Evolutionary conservation across 1,140 invertebrate genomes (phyloP), one percentile per base, ranked within the genome.

Genomic region (Pantala flavescens): DNA sequence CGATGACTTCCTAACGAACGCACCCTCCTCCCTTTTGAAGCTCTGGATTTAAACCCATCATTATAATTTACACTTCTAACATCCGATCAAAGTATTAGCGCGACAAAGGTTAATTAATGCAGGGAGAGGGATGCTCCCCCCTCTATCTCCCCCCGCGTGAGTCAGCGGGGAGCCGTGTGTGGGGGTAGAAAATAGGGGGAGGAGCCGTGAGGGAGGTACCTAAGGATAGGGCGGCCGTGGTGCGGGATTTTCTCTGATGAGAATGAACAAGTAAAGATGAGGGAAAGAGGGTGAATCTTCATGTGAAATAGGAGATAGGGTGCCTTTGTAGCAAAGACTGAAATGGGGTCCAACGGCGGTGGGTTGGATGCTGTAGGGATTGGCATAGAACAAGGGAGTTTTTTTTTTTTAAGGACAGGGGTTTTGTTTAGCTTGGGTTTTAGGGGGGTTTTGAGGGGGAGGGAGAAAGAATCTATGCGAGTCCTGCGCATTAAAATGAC

Each of bases 101-200:
- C 49, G 49, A 63, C 49, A 63, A 63, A 63, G 49, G 49, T 63
- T 63, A 63, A 63, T 63, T 63, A 63, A 63, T 63, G 49, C 49
- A 63, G 49, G 16, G n/a, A 12, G 49, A 21, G 49, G 14, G 49
- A 21, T 16, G 49, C 14, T 63, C 49, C 49, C 49, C n/a, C 12
- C 3, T 63, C 49, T 14, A 7, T 3, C n/a, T 14, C 49, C 49
- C n/a, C n/a, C 16, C 12, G 49, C 16, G 49, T 63, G 49, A 63
- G 49, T 63, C 49, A 63, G 16, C 49, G n/a, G 49, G n/a, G n/a
- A 21, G 49, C n/a, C 14, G 49, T 63, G 49, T 1, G 2, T 19
- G 49, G n/a, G 49, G 12, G 49, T n/a, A 63, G 49, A 12, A 19
- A 63, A 63, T 1, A 63, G 49, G 49, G 49, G 49, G 49, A 63